Base-by-base conservation (phyloP, 1,140 invertebrate genomes). In the Charaxes varanes region DNA sequence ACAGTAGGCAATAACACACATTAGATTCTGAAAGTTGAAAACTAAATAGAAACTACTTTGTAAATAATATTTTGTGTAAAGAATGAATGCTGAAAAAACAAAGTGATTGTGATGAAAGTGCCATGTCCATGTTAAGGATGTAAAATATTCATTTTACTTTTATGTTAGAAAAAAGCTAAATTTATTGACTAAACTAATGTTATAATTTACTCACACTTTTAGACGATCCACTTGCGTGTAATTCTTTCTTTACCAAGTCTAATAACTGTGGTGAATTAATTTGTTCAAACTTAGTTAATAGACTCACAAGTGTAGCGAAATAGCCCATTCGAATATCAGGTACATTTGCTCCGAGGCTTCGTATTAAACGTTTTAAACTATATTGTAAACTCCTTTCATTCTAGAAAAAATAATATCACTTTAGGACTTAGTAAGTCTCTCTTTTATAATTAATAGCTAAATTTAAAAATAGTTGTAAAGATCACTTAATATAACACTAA, bases 161-260 rank as follows among this genome's bases (percentile, higher is more conserved):
- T n/a, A n/a, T n/a, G n/a, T n/a, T n/a, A n/a, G n/a, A n/a, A n/a
- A n/a, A n/a, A n/a, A n/a, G n/a, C n/a, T n/a, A n/a, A n/a, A n/a
- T n/a, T n/a, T n/a, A n/a, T n/a, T n/a, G n/a, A n/a, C n/a, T n/a
- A n/a, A n/a, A n/a, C n/a, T n/a, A n/a, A n/a, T n/a, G n/a, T n/a
- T n/a, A n/a, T n/a, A n/a, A n/a, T n/a, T n/a, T 23, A n/a, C 71
- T 76, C 64, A 82, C 74, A 65, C 78, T 82, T 62, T 82, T 82
- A 17, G 74, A 73, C 6, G 72, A 76, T 14, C 73, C 69, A 62
- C 53, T 70, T 2, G 68, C 65, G 59, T 79, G 72, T 5, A 82
- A 27, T 36, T 82, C 78, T 34, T 77, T 78, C 34, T 76, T 78
- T 1, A 67, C 45, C 3, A 79, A 33, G 19, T 74, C 61, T 17